Percentiles rank a stretch among this genome's conserved stretches.
Evolutionary conservation across 2,113 vertebrate genomes (phyloP).

Genomic region (Laticauda laticaudata): DNA sequence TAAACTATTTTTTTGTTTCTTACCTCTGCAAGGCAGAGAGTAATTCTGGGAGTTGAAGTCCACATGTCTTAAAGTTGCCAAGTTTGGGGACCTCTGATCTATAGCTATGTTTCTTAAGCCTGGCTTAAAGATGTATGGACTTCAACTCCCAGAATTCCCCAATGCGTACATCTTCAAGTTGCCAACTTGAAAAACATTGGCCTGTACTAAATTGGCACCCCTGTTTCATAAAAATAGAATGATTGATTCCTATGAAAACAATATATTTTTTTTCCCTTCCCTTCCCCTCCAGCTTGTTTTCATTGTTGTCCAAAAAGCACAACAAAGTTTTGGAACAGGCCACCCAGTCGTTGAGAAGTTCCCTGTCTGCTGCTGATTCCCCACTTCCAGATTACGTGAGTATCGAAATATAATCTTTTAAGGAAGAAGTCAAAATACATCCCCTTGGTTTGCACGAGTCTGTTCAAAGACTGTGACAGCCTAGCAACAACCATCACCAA

Average conservation of each 20-base stretch:
- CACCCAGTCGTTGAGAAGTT: slow-evolving; percentile 88
- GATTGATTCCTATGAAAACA: background rate
- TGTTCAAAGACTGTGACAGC: slow-evolving; percentile 22
- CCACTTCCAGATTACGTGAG: slow-evolving; percentile 96
- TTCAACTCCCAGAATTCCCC: background rate
- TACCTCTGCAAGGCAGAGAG: background rate
- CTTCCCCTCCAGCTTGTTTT: slow-evolving; percentile 83
- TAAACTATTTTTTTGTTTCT: background rate
- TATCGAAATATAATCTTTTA: slow-evolving; percentile 52
- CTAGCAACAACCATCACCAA: slow-evolving; percentile 35
- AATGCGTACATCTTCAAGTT: background rate
- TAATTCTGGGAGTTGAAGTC: no score
- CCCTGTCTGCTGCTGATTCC: slow-evolving; percentile 75
- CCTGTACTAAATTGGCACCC: background rate
- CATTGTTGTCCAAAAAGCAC: slow-evolving; percentile 97
- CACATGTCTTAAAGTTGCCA: no score
- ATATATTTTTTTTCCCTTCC: background rate
- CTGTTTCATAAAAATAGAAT: background rate
- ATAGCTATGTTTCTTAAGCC: background rate
- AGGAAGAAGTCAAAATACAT: slow-evolving; percentile 31
- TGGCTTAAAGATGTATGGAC: background rate
- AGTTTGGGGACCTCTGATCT: no score
- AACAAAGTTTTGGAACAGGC: slow-evolving; percentile 98
- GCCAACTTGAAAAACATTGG: background rate
- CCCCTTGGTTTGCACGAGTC: slow-evolving; percentile 39